phyloP scores from a whole-genome alignment of 2,113 vertebrate species.

The Kryptolebias marmoratus region DNA sequence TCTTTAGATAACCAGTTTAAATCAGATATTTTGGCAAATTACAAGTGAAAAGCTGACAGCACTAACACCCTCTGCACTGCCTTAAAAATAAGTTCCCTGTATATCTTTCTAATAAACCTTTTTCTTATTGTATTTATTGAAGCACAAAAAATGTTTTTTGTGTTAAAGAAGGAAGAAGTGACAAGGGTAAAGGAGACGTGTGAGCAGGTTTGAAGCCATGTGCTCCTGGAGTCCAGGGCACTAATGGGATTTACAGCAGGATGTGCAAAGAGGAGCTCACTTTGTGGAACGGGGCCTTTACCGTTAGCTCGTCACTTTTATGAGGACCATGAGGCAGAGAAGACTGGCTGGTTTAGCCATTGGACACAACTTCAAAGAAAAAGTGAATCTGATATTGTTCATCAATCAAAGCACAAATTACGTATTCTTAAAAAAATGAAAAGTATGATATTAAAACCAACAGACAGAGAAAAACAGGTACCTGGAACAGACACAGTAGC shows the following conservation, averaged over 20 bases:
- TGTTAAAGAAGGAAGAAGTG: slow-evolving; percentile 21
- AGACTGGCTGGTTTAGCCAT: slow-evolving; percentile 61
- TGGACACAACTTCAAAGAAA: slow-evolving; percentile 42
- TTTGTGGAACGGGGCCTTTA: slow-evolving; percentile 43
- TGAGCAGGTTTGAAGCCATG: slow-evolving; percentile 49
- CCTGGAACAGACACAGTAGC: slow-evolving; percentile 18
- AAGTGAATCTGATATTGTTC: slow-evolving; percentile 47
- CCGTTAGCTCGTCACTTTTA: slow-evolving; percentile 62
- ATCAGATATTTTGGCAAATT: too few species aligned
- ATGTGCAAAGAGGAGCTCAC: slow-evolving; percentile 41
- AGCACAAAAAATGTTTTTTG: slow-evolving; percentile 47
- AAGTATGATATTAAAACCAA: slow-evolving; percentile 38
- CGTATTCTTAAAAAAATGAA: slow-evolving; percentile 65
- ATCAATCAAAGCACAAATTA: slow-evolving; percentile 66
- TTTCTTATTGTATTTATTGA: slow-evolving; percentile 62
- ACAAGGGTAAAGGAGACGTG: slow-evolving; percentile 20
- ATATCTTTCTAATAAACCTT: slow-evolving; percentile 65
- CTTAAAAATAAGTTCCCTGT: slow-evolving; percentile 65
- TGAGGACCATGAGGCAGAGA: slow-evolving; percentile 48
- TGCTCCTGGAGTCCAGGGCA: slow-evolving; percentile 67
- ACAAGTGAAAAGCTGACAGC: slow-evolving; percentile 26
- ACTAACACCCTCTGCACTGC: too few species aligned
- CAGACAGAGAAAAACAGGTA: slow-evolving; percentile 41
- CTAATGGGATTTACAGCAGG: slow-evolving; percentile 78
- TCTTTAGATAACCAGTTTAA: too few species aligned